Conservation (phyloP, 2,797 vertebrate species). For the Okamejei kenojei region DNA sequence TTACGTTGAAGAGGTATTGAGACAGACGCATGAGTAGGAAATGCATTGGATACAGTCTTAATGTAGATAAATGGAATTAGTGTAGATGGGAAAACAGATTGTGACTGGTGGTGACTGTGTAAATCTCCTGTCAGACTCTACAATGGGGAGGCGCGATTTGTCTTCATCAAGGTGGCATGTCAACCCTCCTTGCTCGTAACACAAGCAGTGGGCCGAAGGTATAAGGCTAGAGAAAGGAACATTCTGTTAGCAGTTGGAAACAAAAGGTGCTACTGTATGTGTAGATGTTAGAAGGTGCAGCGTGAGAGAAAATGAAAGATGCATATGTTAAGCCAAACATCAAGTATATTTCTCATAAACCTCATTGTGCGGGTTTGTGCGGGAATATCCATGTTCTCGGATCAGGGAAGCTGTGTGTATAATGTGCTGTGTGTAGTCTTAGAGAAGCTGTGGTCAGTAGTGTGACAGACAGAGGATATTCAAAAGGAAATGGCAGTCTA, state of each 20-base stretch:
- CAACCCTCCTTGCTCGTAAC: neutral
- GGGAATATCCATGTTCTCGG: neutral
- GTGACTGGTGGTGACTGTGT: too few species aligned
- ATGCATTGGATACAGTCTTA: too few species aligned
- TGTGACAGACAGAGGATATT: slow-evolving; percentile 30
- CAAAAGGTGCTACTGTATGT: neutral
- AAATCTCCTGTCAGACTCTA: too few species aligned
- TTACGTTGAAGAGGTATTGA: too few species aligned
- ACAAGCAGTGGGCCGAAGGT: neutral
- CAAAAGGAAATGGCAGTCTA: slow-evolving; percentile 32
- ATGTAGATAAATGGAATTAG: too few species aligned
- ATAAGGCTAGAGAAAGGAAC: neutral
- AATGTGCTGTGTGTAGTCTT: neutral
- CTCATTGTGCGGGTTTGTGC: neutral
- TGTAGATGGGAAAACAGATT: too few species aligned
- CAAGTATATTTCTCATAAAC: neutral
- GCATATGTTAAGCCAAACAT: neutral
- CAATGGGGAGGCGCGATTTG: neutral
- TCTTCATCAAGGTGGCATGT: neutral
- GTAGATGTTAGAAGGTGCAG: neutral
- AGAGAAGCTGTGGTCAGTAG: slow-evolving; percentile 7
- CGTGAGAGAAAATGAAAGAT: neutral
- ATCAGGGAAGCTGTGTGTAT: neutral
- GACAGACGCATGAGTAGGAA: too few species aligned
- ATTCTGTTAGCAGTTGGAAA: neutral